Evolutionary conservation across 2,113 vertebrate species (phyloP).

Genomic region (Eulemur macaco): DNA sequence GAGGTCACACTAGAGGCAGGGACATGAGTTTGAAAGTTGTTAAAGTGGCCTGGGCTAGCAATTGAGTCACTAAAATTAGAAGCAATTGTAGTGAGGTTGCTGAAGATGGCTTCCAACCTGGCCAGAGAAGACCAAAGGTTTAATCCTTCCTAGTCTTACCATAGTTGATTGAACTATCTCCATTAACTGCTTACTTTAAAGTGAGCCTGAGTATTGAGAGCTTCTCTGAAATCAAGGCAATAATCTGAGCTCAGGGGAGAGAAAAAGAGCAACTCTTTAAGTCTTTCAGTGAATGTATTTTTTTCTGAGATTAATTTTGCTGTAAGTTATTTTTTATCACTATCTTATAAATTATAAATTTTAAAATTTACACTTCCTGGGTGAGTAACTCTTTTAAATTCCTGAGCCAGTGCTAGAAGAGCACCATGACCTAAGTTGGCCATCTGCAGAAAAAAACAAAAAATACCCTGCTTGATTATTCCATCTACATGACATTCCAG

Average conservation of each 20-base stretch:
- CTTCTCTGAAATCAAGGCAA: neutral
- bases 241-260: neutral
- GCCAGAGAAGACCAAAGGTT: neutral
- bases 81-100: neutral
- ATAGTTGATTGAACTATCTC: neutral
- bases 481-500: neutral
- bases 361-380: neutral
- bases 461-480: neutral
- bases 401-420: neutral
- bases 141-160: neutral
- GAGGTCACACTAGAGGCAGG: neutral
- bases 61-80: neutral
- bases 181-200: neutral
- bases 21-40: neutral
- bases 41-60: neutral
- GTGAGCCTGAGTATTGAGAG: neutral
- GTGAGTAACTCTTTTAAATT: neutral
- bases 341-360: neutral
- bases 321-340: neutral
- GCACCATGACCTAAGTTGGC: neutral
- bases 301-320: neutral
- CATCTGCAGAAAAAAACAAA: neutral
- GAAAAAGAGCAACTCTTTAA: neutral
- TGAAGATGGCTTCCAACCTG: neutral
- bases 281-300: neutral